Percentiles rank a stretch among this genome's conserved stretches.
Evolutionary conservation across 1,140 invertebrate genomes (phyloP).

Genomic region (Agraylea sexmaculata): DNA sequence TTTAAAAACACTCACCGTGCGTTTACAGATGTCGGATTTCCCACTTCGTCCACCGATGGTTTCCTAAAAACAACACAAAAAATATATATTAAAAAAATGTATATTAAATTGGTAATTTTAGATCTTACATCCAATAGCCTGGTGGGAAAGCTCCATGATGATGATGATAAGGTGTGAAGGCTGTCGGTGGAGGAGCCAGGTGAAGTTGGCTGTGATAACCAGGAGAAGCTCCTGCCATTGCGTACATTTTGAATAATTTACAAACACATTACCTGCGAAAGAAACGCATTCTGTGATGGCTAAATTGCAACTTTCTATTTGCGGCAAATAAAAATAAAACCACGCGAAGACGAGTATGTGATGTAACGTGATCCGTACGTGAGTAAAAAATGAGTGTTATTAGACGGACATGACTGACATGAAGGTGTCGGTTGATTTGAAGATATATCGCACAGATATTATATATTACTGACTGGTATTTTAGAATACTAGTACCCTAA

Average conservation of each 20-base stretch:
- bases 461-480: too few relatives aligned
- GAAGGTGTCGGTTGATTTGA: too few relatives aligned
- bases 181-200: slow-evolving; percentile 12
- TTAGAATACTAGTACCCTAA: too few relatives aligned
- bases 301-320: too few relatives aligned
- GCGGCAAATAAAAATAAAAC: too few relatives aligned
- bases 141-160: slow-evolving; percentile 16
- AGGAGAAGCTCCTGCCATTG: slow-evolving; percentile 13
- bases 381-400: too few relatives aligned
- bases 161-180: slow-evolving; percentile 12
- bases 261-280: too few relatives aligned
- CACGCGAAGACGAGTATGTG: too few relatives aligned
- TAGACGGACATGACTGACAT: too few relatives aligned
- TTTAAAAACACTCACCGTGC: slow-evolving; percentile 55
- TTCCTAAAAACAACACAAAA: slow-evolving; percentile 45
- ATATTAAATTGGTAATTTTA: neutral
- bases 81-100: neutral
- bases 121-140: slow-evolving; percentile 21
- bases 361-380: too few relatives aligned
- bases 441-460: too few relatives aligned
- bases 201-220: slow-evolving; percentile 19
- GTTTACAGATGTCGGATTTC: slow-evolving; percentile 52
- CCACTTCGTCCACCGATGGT: slow-evolving; percentile 52
- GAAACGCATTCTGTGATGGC: too few relatives aligned
- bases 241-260: slow-evolving; percentile 21